Evolutionary conservation across 1,140 invertebrate species (phyloP), one percentile per base, ranked within the genome.

Genomic region (Macrosteles quadrilineatus): DNA sequence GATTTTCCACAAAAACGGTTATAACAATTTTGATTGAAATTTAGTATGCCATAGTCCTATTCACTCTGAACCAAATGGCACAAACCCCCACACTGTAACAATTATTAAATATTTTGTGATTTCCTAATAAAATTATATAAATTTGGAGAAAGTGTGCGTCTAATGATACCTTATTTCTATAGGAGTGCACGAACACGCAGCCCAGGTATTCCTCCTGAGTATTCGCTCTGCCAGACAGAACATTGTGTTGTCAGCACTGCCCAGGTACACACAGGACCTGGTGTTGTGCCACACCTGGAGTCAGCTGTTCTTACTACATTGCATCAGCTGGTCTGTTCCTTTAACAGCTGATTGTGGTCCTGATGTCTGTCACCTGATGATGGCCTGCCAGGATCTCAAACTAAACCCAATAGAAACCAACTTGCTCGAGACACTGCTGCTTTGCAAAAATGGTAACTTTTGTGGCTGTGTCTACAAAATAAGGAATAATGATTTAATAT

Each of bases 261-360:
- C 80, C 21, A 72, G 80, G 11, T 63, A 77, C 0, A 83, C 86
- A 32, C 87, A 87, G 73, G 83, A 87, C 67, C 72, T 76, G 17
- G 84, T 88, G 53, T 74, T 89, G 0, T 80, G 80, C 57, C 78
- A 80, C 40, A 82, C 82, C n/a, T 88, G 87, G 87, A 78, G 81
- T 27, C 83, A 85, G 55, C 80, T 87, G 29, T 88, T 88, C 68
- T 76, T 87, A 40, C 75, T 89, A 6, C 81, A 79, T 31, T 85
- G 87, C 1, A 82, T 87, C 1, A 83, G 85, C 69, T 90, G 87
- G 87, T 84, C 86, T 6, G 31, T 68, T 1, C 62, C 66, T 23
- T 43, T 73, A 14, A n/a, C 71, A 6, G 29, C 66, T 30, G 62
- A 53, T 55, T 6, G 19, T 25, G 32, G 4, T 36, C 4, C 32